Percentiles rank a stretch among this genome's conserved stretches.
phyloP scores from a whole-genome alignment of 2,113 vertebrate genomes.

The Parus major region DNA sequence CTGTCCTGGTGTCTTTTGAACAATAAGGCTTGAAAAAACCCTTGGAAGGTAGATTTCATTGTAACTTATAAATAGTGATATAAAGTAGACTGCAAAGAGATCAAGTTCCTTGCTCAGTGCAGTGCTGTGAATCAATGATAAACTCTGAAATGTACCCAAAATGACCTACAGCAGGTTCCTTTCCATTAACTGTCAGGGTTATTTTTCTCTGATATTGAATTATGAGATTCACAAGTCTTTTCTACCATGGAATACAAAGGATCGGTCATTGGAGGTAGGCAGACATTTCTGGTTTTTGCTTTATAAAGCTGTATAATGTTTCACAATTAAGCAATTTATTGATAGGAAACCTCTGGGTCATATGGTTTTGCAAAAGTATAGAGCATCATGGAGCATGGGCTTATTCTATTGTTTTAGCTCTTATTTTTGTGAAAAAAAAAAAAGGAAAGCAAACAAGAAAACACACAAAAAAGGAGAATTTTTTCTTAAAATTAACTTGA shows the following conservation, averaged over 20 bases:
- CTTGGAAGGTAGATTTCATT: not conserved
- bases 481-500: not conserved
- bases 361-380: not conserved
- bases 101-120: not conserved
- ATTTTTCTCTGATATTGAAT: not conserved
- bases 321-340: not conserved
- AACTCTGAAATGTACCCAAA: not conserved
- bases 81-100: not conserved
- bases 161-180: not conserved
- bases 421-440: not conserved
- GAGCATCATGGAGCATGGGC: not conserved
- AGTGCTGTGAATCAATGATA: not conserved
- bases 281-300: not conserved
- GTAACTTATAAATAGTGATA: not conserved
- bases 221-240: not conserved
- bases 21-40: not conserved
- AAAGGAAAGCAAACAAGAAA: not conserved
- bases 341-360: not conserved
- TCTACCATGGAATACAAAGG: not conserved
- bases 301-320: not conserved
- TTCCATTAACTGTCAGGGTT: not conserved
- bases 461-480: not conserved
- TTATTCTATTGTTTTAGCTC: not conserved
- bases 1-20: not conserved
- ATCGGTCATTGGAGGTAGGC: not conserved